These are phyloP conservation scores for Peromyscus aztecus DNA, from an alignment of 2,797 vertebrate species.

Conservation along the genomic window DNA sequence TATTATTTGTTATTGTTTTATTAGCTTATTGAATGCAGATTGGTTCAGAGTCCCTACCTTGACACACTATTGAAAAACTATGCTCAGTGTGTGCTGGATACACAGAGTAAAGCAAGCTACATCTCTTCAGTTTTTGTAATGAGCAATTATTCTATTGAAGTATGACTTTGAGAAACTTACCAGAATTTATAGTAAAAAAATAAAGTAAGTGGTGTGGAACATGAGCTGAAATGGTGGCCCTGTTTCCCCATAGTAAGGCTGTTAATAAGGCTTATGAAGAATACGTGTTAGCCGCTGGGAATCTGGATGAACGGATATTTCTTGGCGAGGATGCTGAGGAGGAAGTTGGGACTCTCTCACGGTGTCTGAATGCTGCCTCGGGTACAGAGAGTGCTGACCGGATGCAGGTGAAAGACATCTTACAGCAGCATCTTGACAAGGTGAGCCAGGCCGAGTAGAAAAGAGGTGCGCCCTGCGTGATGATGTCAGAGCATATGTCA, in stretches of 20 bases:
- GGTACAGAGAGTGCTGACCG: slow-evolving; percentile 88
- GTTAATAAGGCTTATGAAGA: slow-evolving; percentile 96
- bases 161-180: slow-evolving; percentile 48
- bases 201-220: not conserved
- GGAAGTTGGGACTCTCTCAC: slow-evolving; percentile 93
- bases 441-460: slow-evolving; percentile 76
- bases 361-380: slow-evolving; percentile 88
- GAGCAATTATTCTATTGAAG: not conserved
- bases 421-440: slow-evolving; percentile 90
- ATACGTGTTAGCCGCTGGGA: slow-evolving; percentile 93
- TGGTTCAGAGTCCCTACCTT: too few relatives aligned
- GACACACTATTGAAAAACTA: not conserved
- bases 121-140: not conserved
- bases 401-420: slow-evolving; percentile 85
- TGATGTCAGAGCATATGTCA: not conserved
- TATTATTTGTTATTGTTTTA: not conserved
- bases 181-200: not conserved
- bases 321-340: slow-evolving; percentile 94
- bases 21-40: not conserved
- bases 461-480: not conserved
- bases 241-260: slow-evolving; percentile 89
- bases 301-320: slow-evolving; percentile 96
- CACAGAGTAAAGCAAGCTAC: not conserved
- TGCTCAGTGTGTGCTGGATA: not conserved
- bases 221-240: not conserved